Percentiles rank a stretch among this genome's conserved stretches.
Evolutionary conservation across 2,888 invertebrate species (phyloP).

Genomic region (Orchesellides sinensis): DNA sequence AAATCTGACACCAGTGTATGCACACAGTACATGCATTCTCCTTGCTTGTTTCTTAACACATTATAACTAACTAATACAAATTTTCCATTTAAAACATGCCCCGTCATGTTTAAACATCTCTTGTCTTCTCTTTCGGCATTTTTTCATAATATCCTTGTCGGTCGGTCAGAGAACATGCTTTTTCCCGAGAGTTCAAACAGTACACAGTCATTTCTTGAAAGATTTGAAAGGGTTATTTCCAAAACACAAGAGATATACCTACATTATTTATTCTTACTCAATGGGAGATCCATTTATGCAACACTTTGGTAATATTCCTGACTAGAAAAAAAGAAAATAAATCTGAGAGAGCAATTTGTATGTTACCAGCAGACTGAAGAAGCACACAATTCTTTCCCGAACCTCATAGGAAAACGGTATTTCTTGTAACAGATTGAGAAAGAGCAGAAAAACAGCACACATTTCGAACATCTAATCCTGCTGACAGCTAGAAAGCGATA

Average conservation of each 20-base stretch:
- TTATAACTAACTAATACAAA: too few species aligned
- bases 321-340: too few species aligned
- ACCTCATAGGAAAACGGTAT: neutral
- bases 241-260: neutral
- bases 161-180: too few species aligned
- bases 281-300: conserved; percentile 22
- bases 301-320: neutral
- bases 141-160: conserved; percentile 22
- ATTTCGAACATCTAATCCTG: conserved; percentile 38
- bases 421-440: neutral
- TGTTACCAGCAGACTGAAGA: conserved; percentile 16
- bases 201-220: conserved; percentile 4
- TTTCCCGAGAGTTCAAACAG: conserved; percentile 5
- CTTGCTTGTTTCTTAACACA: too few species aligned
- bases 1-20: neutral
- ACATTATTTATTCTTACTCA: neutral
- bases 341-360: neutral
- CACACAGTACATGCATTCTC: too few species aligned
- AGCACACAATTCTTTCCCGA: neutral
- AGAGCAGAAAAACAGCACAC: neutral
- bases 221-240: conserved; percentile 19
- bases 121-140: conserved; percentile 3
- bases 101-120: neutral
- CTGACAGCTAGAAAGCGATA: conserved; percentile 26
- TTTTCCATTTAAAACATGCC: neutral